Percentiles rank a stretch among this genome's conserved stretches.
Evolutionary conservation across 35 echinoderm and acorn worm species (phyloP).

Genomic region (Patiria miniata): DNA sequence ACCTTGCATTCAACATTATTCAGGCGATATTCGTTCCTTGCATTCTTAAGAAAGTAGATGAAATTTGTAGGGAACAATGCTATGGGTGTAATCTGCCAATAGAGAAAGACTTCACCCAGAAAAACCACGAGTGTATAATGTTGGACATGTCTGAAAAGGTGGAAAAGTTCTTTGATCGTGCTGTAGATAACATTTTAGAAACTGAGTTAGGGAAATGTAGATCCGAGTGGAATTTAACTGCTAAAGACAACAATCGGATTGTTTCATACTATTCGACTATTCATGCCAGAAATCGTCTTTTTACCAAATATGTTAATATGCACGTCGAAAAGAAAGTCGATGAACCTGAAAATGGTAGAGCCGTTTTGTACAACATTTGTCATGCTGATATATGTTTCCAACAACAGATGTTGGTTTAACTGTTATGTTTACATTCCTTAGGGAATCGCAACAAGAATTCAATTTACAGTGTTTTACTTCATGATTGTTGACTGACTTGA

Average conservation of each 20-base stretch:
- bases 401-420: too few relatives aligned
- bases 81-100: neutral
- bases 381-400: neutral
- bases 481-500: too few relatives aligned
- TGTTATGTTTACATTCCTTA: too few relatives aligned
- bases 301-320: neutral
- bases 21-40: neutral
- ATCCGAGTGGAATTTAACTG: neutral
- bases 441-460: too few relatives aligned
- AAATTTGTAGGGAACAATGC: neutral
- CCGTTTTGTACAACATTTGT: neutral
- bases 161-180: neutral
- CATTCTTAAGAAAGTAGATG: neutral
- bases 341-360: too few relatives aligned
- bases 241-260: neutral
- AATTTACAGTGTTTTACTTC: too few relatives aligned
- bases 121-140: slow-evolving; percentile 5
- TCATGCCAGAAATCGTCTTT: neutral
- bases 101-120: neutral
- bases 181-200: neutral
- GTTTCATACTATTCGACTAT: neutral
- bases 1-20: neutral
- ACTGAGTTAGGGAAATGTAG: neutral
- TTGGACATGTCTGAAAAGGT: neutral
- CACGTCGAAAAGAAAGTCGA: neutral